phyloP scores from a whole-genome alignment of 2,888 invertebrate genomes.

The Hyles lineata region DNA sequence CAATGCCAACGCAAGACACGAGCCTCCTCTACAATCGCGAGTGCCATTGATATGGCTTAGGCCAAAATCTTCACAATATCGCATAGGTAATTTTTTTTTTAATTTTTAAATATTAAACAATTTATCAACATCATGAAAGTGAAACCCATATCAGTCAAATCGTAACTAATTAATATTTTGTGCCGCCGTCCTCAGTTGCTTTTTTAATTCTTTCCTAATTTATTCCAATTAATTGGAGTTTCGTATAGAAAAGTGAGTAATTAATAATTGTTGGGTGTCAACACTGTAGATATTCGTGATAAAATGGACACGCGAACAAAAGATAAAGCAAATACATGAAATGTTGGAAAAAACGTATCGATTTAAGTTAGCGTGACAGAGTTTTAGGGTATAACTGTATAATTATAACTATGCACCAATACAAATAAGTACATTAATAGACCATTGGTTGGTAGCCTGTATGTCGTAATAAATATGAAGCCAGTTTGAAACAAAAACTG shows the following conservation, averaged over 20 bases:
- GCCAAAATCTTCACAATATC: too few species aligned
- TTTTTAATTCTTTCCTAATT: slow-evolving; percentile 15
- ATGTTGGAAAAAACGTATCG: background rate
- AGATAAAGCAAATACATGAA: slow-evolving; percentile 20
- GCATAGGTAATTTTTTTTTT: too few species aligned
- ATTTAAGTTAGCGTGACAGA: background rate
- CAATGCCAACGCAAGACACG: too few species aligned
- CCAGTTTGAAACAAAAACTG: too few species aligned
- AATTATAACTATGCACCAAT: background rate
- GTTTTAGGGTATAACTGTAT: slow-evolving; percentile 4
- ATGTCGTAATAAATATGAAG: too few species aligned
- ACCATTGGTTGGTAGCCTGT: too few species aligned
- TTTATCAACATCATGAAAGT: background rate
- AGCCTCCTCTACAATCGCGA: too few species aligned
- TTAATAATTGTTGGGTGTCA: slow-evolving; percentile 53
- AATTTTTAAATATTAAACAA: too few species aligned
- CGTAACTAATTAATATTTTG: slow-evolving; percentile 23
- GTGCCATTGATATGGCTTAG: too few species aligned
- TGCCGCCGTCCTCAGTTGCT: background rate
- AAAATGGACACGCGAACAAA: slow-evolving; percentile 51
- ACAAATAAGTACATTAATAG: too few species aligned
- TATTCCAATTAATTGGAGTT: slow-evolving; percentile 29
- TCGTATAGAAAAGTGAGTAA: slow-evolving; percentile 42
- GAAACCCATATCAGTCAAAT: slow-evolving; percentile 11
- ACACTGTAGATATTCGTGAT: slow-evolving; percentile 56